Percentiles rank a stretch among this genome's conserved stretches.
These are phyloP conservation scores for Phymanthus crucifer DNA, from an alignment of 92 coral and sea anemone genomes.

Conservation along the genomic window DNA sequence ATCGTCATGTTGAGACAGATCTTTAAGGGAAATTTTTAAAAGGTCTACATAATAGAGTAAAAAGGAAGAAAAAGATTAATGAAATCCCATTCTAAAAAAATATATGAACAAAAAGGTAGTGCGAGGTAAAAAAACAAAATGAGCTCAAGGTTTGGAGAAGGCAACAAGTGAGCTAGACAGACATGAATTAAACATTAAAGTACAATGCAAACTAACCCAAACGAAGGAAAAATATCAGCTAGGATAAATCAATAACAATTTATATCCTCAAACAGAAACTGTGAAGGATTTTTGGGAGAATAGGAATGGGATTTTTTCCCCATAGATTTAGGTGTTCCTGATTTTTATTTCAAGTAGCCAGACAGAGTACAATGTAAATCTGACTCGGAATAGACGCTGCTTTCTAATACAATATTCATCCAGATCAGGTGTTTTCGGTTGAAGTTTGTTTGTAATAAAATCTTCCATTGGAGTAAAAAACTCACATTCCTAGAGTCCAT, in stretches of 20 bases:
- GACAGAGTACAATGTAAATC: constrained; percentile 1
- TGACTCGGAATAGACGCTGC: constrained; percentile 11
- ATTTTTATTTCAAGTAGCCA: background rate
- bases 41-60: background rate
- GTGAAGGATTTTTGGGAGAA: background rate
- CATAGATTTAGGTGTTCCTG: background rate
- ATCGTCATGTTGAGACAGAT: background rate
- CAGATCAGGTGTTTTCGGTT: constrained; percentile 23
- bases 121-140: background rate
- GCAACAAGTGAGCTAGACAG: constrained; percentile 19
- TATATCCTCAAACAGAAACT: background rate
- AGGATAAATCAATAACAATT: constrained; percentile 13
- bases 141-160: background rate
- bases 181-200: constrained; percentile 19
- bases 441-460: constrained; percentile 6
- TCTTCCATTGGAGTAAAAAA: background rate
- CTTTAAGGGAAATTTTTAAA: background rate
- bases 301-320: background rate
- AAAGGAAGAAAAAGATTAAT: background rate
- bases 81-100: background rate
- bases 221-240: background rate
- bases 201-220: constrained; percentile 21
- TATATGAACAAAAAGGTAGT: background rate
- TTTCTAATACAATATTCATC: constrained; percentile 41
- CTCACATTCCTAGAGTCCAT: background rate